These are phyloP conservation scores for Glossosoma conforme DNA, from an alignment of 1,140 invertebrate species.

Conservation along the genomic window DNA sequence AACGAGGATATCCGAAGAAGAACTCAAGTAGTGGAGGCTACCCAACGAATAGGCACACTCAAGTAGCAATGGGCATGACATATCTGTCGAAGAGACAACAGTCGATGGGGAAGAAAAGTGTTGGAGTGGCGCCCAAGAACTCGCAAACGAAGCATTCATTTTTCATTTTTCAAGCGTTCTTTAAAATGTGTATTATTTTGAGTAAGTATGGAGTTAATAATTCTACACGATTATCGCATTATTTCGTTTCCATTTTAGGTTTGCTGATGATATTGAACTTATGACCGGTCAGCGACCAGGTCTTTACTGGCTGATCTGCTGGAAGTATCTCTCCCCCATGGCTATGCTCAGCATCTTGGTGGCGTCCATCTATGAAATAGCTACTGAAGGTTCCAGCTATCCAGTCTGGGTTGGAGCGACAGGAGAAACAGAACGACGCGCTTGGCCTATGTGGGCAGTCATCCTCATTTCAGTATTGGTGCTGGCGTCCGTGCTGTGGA, in stretches of 20 bases:
- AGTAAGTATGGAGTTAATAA: background rate
- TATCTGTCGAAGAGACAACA: too few relatives aligned
- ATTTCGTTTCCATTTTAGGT: too few relatives aligned
- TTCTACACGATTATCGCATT: conserved; percentile 14
- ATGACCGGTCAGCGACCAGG: conserved; percentile 87
- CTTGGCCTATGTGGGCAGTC: conserved; percentile 87
- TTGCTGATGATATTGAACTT: conserved; percentile 89
- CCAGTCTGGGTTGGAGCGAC: conserved; percentile 74
- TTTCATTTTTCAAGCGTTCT: too few relatives aligned
- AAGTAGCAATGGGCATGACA: too few relatives aligned
- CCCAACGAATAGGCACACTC: too few relatives aligned
- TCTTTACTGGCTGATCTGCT: conserved; percentile 88
- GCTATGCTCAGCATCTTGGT: conserved; percentile 86
- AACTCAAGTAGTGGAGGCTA: too few relatives aligned
- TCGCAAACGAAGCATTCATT: too few relatives aligned
- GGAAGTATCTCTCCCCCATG: conserved; percentile 87
- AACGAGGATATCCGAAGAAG: too few relatives aligned
- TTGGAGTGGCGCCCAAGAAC: too few relatives aligned
- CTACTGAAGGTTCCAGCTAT: conserved; percentile 76
- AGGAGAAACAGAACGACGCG: conserved; percentile 65
- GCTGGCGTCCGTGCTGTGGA: conserved; percentile 80
- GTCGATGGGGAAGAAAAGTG: too few relatives aligned
- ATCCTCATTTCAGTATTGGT: conserved; percentile 72
- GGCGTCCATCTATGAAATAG: conserved; percentile 79
- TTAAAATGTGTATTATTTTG: too few relatives aligned